Base-by-base conservation (phyloP, 2,797 vertebrate genomes). In the Cyprinodon diabolis region DNA sequence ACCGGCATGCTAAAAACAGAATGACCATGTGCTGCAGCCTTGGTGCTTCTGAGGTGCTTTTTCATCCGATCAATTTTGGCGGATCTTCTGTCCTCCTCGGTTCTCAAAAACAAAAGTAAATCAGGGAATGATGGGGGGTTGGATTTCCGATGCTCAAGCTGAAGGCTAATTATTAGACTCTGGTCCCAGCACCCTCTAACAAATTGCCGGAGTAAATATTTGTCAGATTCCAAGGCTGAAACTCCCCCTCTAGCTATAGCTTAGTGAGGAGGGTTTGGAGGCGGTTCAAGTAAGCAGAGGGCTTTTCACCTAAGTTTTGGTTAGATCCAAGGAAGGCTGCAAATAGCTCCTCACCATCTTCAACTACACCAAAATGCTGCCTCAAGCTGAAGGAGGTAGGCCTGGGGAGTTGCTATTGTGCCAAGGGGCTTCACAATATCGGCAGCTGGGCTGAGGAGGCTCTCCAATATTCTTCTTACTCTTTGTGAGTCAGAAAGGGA, bases 171-270 rank as follows among this genome's bases (percentile, higher is more conserved):
- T 8, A 79, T 71, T 6, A 77, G 19, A 4, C 51, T 71, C 30
- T 84, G 73, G 40, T 82, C 79, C 71, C 73, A 81, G 15, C 78
- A 86, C 1, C 77, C 77, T 11, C 58, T 52, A 58, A 25, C 71
- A 23, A 76, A 12, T 84, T 76, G n/a, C 7, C 35, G 55, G 19
- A 75, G 79, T 2, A 84, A 35, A 0, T 72, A 62, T 0, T 74
- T 5, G 4, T 65, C 47, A 2, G n/a, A 52, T 11, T 43, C 13
- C 45, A 35, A 19, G 51, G 51, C 40, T 21, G 68, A 60, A 21
- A 45, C 74, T 73, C 68, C 80, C 71, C 82, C 72, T 82, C 77
- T 84, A 72, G 77, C 84, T 54, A 71, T 72, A 4, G 66, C 43
- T 40, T 43, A 1, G 74, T 81, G 2, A 83, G 78, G 7, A 87